phyloP scores from a whole-genome alignment of 2,113 vertebrate genomes.

The Cephalopterus ornatus region DNA sequence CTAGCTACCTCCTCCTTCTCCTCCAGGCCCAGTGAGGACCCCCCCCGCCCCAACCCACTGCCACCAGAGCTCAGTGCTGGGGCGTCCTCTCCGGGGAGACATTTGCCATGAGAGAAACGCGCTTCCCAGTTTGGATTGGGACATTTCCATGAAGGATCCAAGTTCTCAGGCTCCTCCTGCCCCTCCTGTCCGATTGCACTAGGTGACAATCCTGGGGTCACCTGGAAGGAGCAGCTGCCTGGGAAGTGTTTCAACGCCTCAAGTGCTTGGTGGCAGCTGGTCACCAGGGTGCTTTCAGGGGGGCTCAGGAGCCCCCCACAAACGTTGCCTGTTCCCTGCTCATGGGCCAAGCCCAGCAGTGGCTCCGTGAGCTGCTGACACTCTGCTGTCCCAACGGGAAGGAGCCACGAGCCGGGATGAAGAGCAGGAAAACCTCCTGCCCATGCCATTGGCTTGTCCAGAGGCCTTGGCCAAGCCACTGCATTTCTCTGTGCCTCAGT shows the following conservation, averaged over 20 bases:
- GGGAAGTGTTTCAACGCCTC: neutral
- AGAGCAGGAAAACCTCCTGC: neutral
- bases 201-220: neutral
- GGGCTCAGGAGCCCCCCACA: neutral
- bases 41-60: neutral
- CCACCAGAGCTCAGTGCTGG: neutral
- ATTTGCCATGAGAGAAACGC: neutral
- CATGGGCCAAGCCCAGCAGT: neutral
- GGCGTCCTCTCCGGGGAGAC: neutral
- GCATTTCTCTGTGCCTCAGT: constrained; percentile 54
- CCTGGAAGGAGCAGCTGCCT: neutral
- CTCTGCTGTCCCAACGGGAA: neutral
- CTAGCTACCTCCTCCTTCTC: constrained; percentile 60
- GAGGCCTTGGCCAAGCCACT: neutral
- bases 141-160: neutral
- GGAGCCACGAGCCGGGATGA: neutral
- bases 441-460: neutral
- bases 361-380: neutral
- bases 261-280: neutral
- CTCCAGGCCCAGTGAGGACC: neutral
- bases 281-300: constrained; percentile 9
- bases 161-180: neutral
- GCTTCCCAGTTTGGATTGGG: neutral
- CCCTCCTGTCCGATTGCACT: neutral
- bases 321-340: neutral